Conservation (phyloP, 2,797 vertebrate species). For the Cichlasoma orientale region DNA sequence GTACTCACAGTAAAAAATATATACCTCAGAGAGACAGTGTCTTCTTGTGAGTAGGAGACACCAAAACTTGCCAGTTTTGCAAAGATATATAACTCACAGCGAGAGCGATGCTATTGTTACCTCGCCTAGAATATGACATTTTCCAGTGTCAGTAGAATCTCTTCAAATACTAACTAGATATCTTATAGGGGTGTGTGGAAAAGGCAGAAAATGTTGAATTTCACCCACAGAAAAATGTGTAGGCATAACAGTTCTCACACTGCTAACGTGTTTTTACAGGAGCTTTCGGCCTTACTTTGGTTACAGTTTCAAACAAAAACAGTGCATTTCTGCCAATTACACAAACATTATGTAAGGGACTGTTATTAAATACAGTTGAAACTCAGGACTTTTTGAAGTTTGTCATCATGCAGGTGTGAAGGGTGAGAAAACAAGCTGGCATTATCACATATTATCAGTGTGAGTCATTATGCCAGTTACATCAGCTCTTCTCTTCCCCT, state of each 20-base stretch:
- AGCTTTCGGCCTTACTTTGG: conserved; percentile 23
- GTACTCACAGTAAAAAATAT: background rate
- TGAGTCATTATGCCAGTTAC: conserved; percentile 1
- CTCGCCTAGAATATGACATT: background rate
- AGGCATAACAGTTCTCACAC: background rate
- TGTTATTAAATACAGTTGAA: background rate
- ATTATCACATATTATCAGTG: background rate
- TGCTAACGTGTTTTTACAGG: conserved; percentile 6
- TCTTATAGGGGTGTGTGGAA: background rate
- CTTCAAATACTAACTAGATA: background rate
- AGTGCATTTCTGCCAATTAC: conserved; percentile 9
- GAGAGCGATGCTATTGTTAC: background rate
- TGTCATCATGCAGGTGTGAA: conserved; percentile 6
- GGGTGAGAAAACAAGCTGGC: background rate
- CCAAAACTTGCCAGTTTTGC: background rate
- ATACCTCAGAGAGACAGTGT: background rate
- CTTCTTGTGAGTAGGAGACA: background rate
- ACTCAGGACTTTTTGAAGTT: background rate
- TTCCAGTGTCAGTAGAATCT: background rate
- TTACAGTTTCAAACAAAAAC: conserved; percentile 37
- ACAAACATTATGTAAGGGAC: background rate
- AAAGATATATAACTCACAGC: background rate
- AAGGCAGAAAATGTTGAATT: background rate
- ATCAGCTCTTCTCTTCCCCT: background rate
- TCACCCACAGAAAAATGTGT: background rate